These are phyloP conservation scores for Aporrectodea caliginosa DNA, from an alignment of 1,140 invertebrate genomes.

Conservation along the genomic window DNA sequence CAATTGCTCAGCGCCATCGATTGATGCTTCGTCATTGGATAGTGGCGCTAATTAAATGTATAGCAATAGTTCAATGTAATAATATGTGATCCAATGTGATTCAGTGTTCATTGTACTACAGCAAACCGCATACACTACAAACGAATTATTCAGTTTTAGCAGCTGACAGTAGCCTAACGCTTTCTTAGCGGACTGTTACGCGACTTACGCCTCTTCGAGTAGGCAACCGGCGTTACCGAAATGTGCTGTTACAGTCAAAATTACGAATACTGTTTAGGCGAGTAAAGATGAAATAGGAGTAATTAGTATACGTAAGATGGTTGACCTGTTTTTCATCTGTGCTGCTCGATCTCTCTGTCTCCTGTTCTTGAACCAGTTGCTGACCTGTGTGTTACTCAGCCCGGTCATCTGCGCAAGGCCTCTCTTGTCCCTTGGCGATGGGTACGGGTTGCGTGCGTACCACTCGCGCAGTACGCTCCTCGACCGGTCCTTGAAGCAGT, in stretches of 20 bases:
- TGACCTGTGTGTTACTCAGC: conserved; percentile 92
- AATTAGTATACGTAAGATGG: too few relatives aligned
- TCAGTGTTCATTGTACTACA: too few relatives aligned
- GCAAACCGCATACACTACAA: too few relatives aligned
- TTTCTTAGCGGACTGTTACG: background rate
- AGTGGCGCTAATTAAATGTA: too few relatives aligned
- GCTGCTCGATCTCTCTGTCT: conserved; percentile 17
- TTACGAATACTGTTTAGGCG: background rate
- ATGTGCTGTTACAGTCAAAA: background rate
- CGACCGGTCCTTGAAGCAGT: conserved; percentile 98
- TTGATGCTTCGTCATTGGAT: too few relatives aligned
- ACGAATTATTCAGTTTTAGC: background rate
- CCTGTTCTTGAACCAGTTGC: conserved; percentile 56
- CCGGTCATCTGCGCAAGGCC: conserved; percentile 94
- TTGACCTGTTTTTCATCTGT: background rate
- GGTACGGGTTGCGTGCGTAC: conserved; percentile 99
- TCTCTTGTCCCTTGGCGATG: conserved; percentile 90
- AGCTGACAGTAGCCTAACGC: background rate
- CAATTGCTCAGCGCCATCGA: too few relatives aligned
- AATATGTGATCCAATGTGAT: too few relatives aligned
- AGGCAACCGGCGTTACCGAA: background rate
- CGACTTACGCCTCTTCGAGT: background rate
- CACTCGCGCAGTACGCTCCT: conserved; percentile 90
- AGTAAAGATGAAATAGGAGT: background rate
- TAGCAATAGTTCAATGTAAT: too few relatives aligned